These are phyloP conservation scores for Oscarella lobularis DNA, from an alignment of 37 sponge, comb jelly and placozoan genomes.

Conservation along the genomic window DNA sequence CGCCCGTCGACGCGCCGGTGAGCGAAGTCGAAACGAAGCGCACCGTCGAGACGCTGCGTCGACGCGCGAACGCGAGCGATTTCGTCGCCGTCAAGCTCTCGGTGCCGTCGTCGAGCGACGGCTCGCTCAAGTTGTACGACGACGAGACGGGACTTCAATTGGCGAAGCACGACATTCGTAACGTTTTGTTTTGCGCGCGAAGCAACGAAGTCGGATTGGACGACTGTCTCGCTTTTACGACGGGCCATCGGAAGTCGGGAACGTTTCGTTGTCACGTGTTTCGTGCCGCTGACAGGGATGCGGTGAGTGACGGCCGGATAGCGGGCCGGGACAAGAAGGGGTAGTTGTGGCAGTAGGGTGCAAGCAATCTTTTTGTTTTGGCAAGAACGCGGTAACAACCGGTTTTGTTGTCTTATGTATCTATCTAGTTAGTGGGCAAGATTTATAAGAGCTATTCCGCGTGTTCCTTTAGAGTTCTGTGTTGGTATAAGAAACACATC, in stretches of 20 bases:
- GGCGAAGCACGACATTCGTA: conserved; percentile 23
- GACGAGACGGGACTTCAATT: conserved; percentile 29
- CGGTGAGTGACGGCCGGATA: conserved; percentile 22
- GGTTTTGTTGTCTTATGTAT: too few species aligned
- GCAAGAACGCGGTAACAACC: too few species aligned
- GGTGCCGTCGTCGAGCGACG: conserved; percentile 38
- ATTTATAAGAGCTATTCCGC: too few species aligned
- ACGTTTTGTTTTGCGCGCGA: conserved; percentile 71
- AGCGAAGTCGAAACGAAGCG: conserved; percentile 69
- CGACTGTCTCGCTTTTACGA: conserved; percentile 76
- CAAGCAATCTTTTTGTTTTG: too few species aligned
- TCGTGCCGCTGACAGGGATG: conserved; percentile 17
- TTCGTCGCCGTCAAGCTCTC: conserved; percentile 45
- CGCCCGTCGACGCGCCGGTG: conserved; percentile 74
- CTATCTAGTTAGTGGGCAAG: too few species aligned
- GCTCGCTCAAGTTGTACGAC: conserved; percentile 44
- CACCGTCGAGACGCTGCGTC: conserved; percentile 52
- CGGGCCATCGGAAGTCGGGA: conserved; percentile 41
- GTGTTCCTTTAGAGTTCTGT: too few species aligned
- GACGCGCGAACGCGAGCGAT: conserved; percentile 36
- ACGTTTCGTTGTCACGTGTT: conserved; percentile 77
- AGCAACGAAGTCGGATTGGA: conserved; percentile 29
- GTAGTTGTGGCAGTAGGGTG: too few species aligned
- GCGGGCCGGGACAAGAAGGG: not conserved
- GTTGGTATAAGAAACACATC: not conserved